Conservation (phyloP, 2,888 invertebrate genomes). For the Syrphus vitripennis region DNA sequence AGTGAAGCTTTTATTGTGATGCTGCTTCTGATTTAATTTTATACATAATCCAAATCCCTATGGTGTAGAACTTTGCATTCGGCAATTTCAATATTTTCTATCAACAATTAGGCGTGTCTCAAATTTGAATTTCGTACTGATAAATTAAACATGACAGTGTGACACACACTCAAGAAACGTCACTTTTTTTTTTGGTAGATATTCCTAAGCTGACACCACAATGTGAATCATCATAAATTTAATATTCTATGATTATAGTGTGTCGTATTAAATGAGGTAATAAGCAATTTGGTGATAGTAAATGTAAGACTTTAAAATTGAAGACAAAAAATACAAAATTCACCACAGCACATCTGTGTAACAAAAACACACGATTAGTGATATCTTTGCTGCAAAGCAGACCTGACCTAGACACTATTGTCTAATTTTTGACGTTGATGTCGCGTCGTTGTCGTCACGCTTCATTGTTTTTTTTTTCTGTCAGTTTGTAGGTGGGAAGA, state of each 20-base stretch:
- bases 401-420: constrained; percentile 70
- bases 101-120: not conserved
- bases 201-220: not conserved
- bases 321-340: not conserved
- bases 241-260: not conserved
- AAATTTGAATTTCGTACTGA: constrained; percentile 18
- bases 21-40: not conserved
- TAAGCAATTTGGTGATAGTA: constrained; percentile 53
- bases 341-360: not conserved
- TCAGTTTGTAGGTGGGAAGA: constrained; percentile 46
- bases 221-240: constrained; percentile 17
- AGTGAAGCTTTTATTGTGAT: not conserved
- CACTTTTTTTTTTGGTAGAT: not conserved
- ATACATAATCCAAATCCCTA: not conserved
- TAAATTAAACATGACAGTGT: constrained; percentile 57
- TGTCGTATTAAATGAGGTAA: constrained; percentile 60
- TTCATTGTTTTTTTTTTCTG: not conserved
- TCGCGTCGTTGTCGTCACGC: not conserved
- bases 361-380: constrained; percentile 20
- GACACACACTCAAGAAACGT: constrained; percentile 23
- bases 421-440: constrained; percentile 53
- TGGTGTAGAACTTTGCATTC: not conserved
- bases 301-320: constrained; percentile 22
- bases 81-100: not conserved
- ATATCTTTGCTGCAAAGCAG: constrained; percentile 45